Evolutionary conservation across 1,140 invertebrate genomes (phyloP), one percentile per base, ranked within the genome.

Genomic region (Aculops lycopersici): DNA sequence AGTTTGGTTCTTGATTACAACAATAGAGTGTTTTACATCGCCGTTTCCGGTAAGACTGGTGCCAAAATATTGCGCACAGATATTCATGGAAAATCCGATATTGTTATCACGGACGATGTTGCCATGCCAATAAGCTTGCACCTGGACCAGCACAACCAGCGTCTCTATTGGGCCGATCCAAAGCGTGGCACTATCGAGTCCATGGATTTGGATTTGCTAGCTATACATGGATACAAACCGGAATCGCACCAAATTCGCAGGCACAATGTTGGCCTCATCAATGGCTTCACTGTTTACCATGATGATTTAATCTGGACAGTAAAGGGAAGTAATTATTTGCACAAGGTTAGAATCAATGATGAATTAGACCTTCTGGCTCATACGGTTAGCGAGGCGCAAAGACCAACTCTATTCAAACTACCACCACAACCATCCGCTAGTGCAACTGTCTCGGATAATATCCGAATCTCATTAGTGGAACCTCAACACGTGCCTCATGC

Each of bases 221-320:
- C 24, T 46, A 3, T 0, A 12, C 5, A 3, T 14, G 13, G 21
- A 14, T n/a, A 13, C 3, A 5, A 13, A 35, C 31, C n/a, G 2
- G 20, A 14, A 14, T 5, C 20, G 19, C 20, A n/a, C 18, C 19
- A 21, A 16, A 21, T 40, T 16, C 14, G 43, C 14, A 14, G 18
- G 13, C 13, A 3, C 5, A 17, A 41, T 13, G 13, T 40, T 8
- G 41, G 41, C 4, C 37, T 13, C 4, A 35, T 48, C 1, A 37
- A 35, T n/a, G 46, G 58, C 1, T 43, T 64, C 2, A 55, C 57
- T 1, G 49, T 60, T 17, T 52, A 50, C 41, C 42, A 53, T 21
- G 49, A 49, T 35, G 47, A 46, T 35, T 39, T 65, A 1, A 64
- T 57, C 44, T 64, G 59, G 47, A n/a, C n/a, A n/a, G n/a, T n/a